A percentile compares a stretch with the other conserved stretches of the same genome.
These are phyloP conservation scores for Drosophila asahinai DNA, from an alignment of 1,140 invertebrate species.

Conservation along the genomic window DNA sequence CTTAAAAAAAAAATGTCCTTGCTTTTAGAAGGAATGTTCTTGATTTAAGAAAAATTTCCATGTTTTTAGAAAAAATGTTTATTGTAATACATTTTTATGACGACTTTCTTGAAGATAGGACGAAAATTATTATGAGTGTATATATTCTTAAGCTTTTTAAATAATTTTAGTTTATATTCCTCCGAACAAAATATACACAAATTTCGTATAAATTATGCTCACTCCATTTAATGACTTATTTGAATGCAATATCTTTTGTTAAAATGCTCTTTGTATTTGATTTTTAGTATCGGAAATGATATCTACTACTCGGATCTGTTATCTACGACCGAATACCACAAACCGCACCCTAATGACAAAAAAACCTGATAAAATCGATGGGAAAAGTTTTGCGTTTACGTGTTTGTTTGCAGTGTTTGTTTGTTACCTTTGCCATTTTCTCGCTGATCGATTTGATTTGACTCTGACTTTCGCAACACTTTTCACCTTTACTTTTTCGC, in stretches of 20 bases:
- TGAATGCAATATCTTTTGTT: neutral
- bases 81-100: too few relatives aligned
- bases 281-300: conserved; percentile 8
- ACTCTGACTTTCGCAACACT: conserved; percentile 56
- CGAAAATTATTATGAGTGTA: too few relatives aligned
- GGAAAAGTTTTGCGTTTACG: conserved; percentile 9
- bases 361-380: conserved; percentile 35
- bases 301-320: conserved; percentile 9
- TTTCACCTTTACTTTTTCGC: conserved; percentile 51
- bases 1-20: too few relatives aligned
- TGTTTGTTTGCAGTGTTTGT: conserved; percentile 22
- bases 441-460: conserved; percentile 30
- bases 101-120: too few relatives aligned
- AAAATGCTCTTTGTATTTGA: neutral
- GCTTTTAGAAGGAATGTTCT: too few relatives aligned
- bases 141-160: too few relatives aligned
- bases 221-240: neutral
- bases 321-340: conserved; percentile 13
- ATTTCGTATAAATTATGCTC: neutral
- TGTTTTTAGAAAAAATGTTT: too few relatives aligned
- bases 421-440: conserved; percentile 69
- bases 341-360: conserved; percentile 28
- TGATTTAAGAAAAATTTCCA: too few relatives aligned
- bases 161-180: neutral
- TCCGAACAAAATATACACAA: neutral